Evolutionary conservation across 2,113 vertebrate species (phyloP).

Genomic region (Gnathochromis pfefferi): DNA sequence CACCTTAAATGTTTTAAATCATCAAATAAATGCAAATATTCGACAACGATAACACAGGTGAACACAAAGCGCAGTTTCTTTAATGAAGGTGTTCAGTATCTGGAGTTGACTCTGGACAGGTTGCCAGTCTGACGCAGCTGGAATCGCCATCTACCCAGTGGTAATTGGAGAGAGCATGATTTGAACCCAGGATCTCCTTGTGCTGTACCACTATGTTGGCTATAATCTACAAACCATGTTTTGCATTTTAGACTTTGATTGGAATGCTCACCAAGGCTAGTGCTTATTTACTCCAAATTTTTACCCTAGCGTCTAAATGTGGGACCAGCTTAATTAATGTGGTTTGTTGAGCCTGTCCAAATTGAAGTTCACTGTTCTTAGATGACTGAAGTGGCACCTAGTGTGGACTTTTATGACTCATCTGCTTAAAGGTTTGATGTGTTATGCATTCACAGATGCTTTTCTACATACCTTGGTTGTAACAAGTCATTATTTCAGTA

Average conservation of each 20-base stretch:
- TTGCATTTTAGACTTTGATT: neutral
- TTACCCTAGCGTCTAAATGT: neutral
- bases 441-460: neutral
- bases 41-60: neutral
- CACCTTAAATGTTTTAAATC: neutral
- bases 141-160: neutral
- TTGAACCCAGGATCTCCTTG: neutral
- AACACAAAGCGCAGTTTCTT: neutral
- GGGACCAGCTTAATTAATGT: neutral
- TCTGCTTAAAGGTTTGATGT: neutral
- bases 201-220: neutral
- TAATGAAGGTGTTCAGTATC: neutral
- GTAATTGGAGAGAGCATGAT: neutral
- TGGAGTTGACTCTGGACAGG: neutral
- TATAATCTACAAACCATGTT: neutral
- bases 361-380: neutral
- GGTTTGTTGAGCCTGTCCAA: neutral
- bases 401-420: neutral
- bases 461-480: neutral
- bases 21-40: neutral
- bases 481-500: neutral
- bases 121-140: neutral
- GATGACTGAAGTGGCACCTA: neutral
- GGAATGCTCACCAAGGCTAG: neutral
- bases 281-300: neutral